phyloP scores from a whole-genome alignment of 1,140 invertebrate species.

The Drosophila triauraria region DNA sequence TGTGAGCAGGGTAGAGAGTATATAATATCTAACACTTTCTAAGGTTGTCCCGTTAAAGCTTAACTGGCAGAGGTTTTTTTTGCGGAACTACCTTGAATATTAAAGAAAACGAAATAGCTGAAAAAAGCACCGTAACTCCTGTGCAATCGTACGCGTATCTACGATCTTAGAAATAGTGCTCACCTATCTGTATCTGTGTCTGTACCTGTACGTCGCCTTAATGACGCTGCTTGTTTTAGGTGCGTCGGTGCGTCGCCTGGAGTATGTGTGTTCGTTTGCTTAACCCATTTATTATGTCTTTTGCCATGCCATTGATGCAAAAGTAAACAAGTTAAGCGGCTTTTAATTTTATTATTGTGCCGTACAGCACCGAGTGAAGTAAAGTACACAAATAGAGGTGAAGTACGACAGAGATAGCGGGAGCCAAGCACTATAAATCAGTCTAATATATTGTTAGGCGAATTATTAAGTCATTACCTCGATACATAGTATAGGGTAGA shows the following conservation, averaged over 20 bases:
- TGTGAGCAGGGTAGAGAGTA: conserved; percentile 7
- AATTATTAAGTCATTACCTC: conserved; percentile 42
- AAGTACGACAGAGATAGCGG: conserved; percentile 24
- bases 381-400: conserved; percentile 47
- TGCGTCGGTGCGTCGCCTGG: neutral
- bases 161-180: conserved; percentile 36
- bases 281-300: conserved; percentile 62
- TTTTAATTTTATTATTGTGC: conserved; percentile 58
- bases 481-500: neutral
- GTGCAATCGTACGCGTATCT: conserved; percentile 42
- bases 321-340: conserved; percentile 64
- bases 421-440: conserved; percentile 28
- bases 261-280: conserved; percentile 39
- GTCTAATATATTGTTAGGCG: conserved; percentile 39
- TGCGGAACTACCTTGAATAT: conserved; percentile 59
- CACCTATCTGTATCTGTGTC: conserved; percentile 21
- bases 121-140: conserved; percentile 41
- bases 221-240: conserved; percentile 48
- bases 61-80: conserved; percentile 13
- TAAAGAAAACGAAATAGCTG: conserved; percentile 32
- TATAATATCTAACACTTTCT: conserved; percentile 29
- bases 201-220: conserved; percentile 27
- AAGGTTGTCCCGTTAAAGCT: conserved; percentile 39
- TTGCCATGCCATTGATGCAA: conserved; percentile 61
- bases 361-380: conserved; percentile 17